Base-by-base conservation (phyloP, 1,140 invertebrate genomes). In the Leptinotarsa defecta region DNA sequence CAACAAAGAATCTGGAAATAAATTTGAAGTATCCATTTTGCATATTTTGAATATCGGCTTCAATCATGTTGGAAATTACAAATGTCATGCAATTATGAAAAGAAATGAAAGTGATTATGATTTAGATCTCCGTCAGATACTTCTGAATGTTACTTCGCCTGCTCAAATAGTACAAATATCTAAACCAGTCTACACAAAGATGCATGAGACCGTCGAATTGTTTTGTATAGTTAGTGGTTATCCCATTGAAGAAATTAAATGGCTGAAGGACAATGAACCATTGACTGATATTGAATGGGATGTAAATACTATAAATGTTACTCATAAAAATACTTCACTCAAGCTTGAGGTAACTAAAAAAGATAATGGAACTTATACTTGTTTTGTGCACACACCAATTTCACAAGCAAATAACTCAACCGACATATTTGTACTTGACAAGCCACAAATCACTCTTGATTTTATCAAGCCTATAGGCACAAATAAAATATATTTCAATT, bases 401-500 rank as follows among this genome's bases (percentile, higher is more conserved):
- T 84, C 85, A 76, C 83, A 78, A 65, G 80, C 86, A 5, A 85
- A 82, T 57, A 83, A 79, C n/a, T 77, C 81, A 34, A 85, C 88
- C 6, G 87, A 89, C 15, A 83, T 94, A 1, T 88, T 92, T 73
- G 89, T 94, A 1, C 87, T 91, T 80, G 92, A 93, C 78, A 88
- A 89, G 77, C 94, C 94, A 3, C 89, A 91, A 82, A 88, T 95
- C 0, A 88, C 87, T 69, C 90, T 95, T 74, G 91, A 94, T 81
- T 91, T 90, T 71, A 90, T 93, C 1, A 94, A 93, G 84, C 90
- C 92, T 0, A 92, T 95, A 6, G 93, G 92, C 27, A 89, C 90
- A 15, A 88, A 88, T 15, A 91, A 91, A 84, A 91, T 96, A 65
- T 96, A 90, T 83, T 81, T 95, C 0, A 95, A 95, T 84, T 96